Evolutionary conservation across 1,140 invertebrate genomes (phyloP), one percentile per base, ranked within the genome.

Genomic region (Macrostomum lignano): DNA sequence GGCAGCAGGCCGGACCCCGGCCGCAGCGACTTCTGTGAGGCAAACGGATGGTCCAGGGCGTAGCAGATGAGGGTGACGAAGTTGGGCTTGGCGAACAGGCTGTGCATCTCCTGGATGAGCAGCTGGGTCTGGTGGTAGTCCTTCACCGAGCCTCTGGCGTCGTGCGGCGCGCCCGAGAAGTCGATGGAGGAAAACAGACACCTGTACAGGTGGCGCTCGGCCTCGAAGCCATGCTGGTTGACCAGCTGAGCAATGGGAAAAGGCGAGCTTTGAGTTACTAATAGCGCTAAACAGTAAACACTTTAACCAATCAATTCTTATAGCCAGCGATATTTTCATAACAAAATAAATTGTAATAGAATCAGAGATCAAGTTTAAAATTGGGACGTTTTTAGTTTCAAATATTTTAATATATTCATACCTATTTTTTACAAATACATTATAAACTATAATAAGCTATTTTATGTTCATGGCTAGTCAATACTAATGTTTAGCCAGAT

Each of bases 121-220:
- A 70, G 64, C 58, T 74, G 73, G 43, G 66, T 66, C 63, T 73
- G 69, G 37, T 31, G 13, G 22, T 17, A 3, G 6, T 14, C 7
- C 9, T 2, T 1, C 10, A 3, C 22, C 11, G 15, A 9, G 6
- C 3, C 3, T 11, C 10, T 10, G 7, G 13, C 21, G 19, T 2
- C 10, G 6, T 7, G 5, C 10, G 9, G 1, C 9, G 14, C 14
- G 7, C 32, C 20, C 45, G 52, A 65, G 43, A 65, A 65, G 44
- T 67, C 66, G 37, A 67, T 54, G 47, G 60, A 53, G 45, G 72
- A 73, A 60, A 77, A 73, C 53, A 78, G 67, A 63, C 71, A 73
- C 60, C 72, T 70, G 58, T 75, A 67, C 52, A 74, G 67, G 65
- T 77, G 73, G 62, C 73, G 67, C 61, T 77, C 73, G 58, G 73